Evolutionary conservation across 2,888 invertebrate genomes (phyloP).

Genomic region (Luperina testacea): DNA sequence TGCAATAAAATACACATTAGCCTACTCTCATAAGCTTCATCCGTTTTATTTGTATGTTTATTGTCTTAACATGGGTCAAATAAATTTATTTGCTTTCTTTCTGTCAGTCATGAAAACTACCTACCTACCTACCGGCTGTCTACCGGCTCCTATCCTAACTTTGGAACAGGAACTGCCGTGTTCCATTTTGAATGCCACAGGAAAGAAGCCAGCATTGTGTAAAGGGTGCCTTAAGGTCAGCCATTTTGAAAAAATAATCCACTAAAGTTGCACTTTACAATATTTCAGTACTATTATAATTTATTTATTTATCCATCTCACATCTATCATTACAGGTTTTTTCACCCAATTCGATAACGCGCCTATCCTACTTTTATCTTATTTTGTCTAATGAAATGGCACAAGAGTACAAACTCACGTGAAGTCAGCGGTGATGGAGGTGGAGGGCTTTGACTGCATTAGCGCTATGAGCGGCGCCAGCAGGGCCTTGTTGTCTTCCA

Average conservation of each 20-base stretch:
- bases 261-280: neutral
- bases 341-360: neutral
- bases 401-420: conserved; percentile 58
- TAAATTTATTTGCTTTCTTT: neutral
- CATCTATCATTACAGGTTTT: neutral
- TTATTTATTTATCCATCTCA: neutral
- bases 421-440: conserved; percentile 73
- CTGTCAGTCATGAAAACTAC: neutral
- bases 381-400: neutral
- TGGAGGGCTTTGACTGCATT: conserved; percentile 86
- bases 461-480: conserved; percentile 89
- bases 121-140: too few species aligned
- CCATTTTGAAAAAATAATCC: neutral
- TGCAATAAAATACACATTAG: conserved; percentile 51
- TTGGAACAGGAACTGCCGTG: neutral
- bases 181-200: too few species aligned
- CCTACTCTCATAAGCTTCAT: neutral
- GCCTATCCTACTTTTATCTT: neutral
- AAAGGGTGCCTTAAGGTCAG: neutral
- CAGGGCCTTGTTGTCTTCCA: conserved; percentile 91
- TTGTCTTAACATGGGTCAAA: neutral
- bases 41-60: neutral
- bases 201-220: neutral
- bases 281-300: neutral
- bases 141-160: neutral